Evolutionary conservation across 2,113 vertebrate genomes (phyloP).

Genomic region (Mystacornis crossleyi): DNA sequence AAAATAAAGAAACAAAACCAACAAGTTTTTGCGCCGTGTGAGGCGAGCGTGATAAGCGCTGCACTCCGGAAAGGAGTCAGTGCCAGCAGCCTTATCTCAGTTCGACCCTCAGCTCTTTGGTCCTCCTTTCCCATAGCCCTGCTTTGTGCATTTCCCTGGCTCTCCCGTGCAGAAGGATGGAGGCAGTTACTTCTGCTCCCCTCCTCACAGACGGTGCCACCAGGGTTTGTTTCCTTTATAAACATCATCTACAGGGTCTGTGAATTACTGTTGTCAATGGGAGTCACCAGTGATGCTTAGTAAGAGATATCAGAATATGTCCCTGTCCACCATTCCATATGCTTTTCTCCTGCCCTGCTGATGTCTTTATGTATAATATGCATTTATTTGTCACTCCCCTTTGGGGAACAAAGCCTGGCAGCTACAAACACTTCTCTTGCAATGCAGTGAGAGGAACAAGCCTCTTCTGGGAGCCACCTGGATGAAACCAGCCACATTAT

Average conservation of each 20-base stretch:
- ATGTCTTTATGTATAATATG: background rate
- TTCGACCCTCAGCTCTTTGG: background rate
- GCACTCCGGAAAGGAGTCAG: background rate
- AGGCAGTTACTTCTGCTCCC: background rate
- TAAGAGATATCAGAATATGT: background rate
- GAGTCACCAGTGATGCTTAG: background rate
- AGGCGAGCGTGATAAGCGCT: too few relatives aligned
- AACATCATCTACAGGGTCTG: background rate
- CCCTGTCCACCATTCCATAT: background rate
- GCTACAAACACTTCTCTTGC: background rate
- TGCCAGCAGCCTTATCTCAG: background rate
- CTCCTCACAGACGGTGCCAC: background rate
- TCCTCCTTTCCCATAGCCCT: background rate
- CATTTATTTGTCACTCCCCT: background rate
- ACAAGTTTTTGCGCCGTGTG: too few relatives aligned
- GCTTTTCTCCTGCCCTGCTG: background rate
- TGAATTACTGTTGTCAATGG: background rate
- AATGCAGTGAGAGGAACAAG: background rate
- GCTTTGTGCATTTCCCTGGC: background rate
- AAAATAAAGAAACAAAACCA: too few relatives aligned
- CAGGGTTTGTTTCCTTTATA: background rate
- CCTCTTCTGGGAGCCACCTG: background rate
- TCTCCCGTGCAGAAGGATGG: accelerated
- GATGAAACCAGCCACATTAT: background rate
- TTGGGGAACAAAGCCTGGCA: background rate